These are phyloP conservation scores for Hoplostethus mediterraneus DNA, from an alignment of 2,797 vertebrate genomes.

Conservation along the genomic window DNA sequence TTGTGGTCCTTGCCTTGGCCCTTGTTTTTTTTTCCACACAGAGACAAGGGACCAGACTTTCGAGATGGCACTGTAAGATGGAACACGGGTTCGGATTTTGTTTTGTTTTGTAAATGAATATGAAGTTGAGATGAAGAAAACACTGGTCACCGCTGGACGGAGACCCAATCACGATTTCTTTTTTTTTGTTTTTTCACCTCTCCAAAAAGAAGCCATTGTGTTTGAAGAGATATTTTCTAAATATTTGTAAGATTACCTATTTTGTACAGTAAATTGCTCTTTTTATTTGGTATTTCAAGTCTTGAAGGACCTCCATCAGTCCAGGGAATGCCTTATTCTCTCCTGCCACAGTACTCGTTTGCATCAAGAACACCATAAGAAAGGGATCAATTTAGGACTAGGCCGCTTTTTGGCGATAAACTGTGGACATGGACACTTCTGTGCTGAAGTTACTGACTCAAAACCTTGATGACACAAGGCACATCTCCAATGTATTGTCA, in stretches of 20 bases:
- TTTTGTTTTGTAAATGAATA: conserved; percentile 62
- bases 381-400: conserved; percentile 45
- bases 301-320: conserved; percentile 84
- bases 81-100: conserved; percentile 82
- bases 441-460: conserved; percentile 72
- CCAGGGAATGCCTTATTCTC: conserved; percentile 86
- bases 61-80: conserved; percentile 84
- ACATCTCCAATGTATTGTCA: conserved; percentile 73
- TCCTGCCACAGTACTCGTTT: conserved; percentile 73
- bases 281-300: conserved; percentile 80
- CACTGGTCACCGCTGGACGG: conserved; percentile 84
- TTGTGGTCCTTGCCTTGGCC: conserved; percentile 39
- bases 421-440: conserved; percentile 69
- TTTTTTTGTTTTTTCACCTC: conserved; percentile 48
- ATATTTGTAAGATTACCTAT: conserved; percentile 86
- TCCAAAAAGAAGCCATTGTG: conserved; percentile 85
- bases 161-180: conserved; percentile 64
- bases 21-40: conserved; percentile 19
- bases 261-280: conserved; percentile 85
- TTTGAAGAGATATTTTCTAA: conserved; percentile 87
- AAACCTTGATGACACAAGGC: conserved; percentile 69
- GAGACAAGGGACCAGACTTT: conserved; percentile 71
- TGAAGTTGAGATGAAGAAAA: conserved; percentile 75
- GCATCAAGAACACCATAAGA: conserved; percentile 52
- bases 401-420: conserved; percentile 57